These are phyloP conservation scores for Adrianichthys oophorus DNA, from an alignment of 2,797 vertebrate species.

Conservation along the genomic window DNA sequence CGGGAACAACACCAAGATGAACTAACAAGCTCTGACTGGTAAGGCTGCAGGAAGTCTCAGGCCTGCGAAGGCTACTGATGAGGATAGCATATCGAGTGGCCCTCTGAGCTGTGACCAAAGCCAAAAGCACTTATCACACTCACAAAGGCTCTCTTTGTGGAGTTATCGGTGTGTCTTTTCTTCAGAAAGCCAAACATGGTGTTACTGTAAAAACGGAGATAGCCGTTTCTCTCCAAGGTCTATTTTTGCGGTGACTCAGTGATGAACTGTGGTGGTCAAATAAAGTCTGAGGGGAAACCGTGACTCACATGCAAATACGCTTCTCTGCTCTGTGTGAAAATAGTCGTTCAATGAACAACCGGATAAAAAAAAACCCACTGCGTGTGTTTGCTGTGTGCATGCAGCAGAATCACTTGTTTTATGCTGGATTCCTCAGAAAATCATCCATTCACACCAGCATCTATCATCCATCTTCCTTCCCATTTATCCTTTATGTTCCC, in stretches of 20 bases:
- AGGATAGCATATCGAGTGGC: neutral
- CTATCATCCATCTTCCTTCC: no score
- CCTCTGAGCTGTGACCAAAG: neutral
- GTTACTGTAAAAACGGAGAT: constrained; percentile 10
- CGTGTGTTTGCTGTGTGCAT: neutral
- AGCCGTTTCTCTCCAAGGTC: constrained; percentile 19
- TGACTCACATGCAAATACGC: constrained; percentile 65
- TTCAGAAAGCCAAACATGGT: constrained; percentile 19
- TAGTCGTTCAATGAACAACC: constrained; percentile 20
- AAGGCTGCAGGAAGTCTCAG: constrained; percentile 3
- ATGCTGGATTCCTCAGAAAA: no score
- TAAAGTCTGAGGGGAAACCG: constrained; percentile 15
- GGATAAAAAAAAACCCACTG: neutral
- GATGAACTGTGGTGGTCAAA: constrained; percentile 40
- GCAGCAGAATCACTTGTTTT: no score
- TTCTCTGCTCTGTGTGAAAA: constrained; percentile 28
- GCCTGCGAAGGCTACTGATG: neutral
- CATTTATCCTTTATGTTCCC: no score
- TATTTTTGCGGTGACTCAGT: constrained; percentile 53
- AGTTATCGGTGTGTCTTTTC: constrained; percentile 12
- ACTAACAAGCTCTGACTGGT: constrained; percentile 20
- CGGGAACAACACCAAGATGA: constrained; percentile 36
- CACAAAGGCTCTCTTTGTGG: constrained; percentile 2
- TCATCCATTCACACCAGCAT: no score
- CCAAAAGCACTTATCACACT: constrained; percentile 4